Conservation (phyloP, 2,797 vertebrate species). For the Lepus oiostolus region DNA sequence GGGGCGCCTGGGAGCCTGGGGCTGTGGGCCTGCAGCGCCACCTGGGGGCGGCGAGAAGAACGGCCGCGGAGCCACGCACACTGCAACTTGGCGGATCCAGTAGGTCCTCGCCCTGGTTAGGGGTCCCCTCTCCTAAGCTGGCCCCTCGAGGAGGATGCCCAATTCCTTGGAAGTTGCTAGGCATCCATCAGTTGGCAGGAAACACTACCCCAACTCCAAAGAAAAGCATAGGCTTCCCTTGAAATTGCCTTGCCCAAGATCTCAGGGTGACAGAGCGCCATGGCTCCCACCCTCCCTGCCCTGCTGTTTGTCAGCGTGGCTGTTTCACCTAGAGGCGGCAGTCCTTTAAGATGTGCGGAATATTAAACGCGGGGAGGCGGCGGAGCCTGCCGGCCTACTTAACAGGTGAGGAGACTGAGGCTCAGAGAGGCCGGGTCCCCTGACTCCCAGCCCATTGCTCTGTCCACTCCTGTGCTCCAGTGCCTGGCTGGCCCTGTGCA, state of each 20-base stretch:
- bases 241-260: neutral
- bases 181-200: neutral
- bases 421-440: no score
- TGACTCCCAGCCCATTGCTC: neutral
- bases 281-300: neutral
- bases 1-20: neutral
- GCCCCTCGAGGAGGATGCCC: neutral
- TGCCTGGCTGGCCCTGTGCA: no score
- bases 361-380: neutral
- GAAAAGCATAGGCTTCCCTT: neutral
- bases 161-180: no score
- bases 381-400: neutral
- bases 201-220: neutral
- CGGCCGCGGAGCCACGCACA: neutral
- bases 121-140: no score
- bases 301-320: neutral
- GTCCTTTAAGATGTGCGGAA: neutral
- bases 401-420: neutral
- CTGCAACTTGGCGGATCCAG: accelerated
- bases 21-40: conserved; percentile 85
- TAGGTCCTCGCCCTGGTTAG: accelerated
- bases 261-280: neutral
- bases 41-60: conserved; percentile 74
- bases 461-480: neutral
- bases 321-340: neutral